Conservation (phyloP, 23 tunicate species). For the Trididemnum nubilum region DNA sequence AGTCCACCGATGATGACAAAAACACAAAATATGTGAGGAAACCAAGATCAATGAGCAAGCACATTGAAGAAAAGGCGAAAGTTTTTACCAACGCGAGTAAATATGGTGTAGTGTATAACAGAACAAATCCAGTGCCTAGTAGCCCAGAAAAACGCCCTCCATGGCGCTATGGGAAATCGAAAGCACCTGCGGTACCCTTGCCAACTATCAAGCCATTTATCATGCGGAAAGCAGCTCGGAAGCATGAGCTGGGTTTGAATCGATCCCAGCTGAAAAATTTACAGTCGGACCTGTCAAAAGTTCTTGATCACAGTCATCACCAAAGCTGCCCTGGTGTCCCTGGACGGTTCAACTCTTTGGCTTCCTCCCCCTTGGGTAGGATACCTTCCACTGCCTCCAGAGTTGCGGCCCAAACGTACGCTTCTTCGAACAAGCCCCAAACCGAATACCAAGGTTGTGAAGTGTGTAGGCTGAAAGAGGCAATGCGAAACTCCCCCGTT, state of each 20-base stretch:
- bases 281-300: constrained; percentile 57
- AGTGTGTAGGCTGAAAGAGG: constrained; percentile 78
- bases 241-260: constrained; percentile 73
- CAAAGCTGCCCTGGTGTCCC: constrained; percentile 50
- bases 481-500: constrained; percentile 71
- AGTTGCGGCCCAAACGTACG: constrained; percentile 36
- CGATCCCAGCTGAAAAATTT: constrained; percentile 59
- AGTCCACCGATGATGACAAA: neutral
- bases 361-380: constrained; percentile 57
- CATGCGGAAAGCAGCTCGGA: constrained; percentile 58
- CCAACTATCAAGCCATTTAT: constrained; percentile 70
- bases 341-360: constrained; percentile 9
- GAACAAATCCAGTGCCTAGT: constrained; percentile 24
- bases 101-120: constrained; percentile 47
- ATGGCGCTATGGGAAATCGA: constrained; percentile 59
- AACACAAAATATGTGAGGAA: neutral
- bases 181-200: constrained; percentile 42
- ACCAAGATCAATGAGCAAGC: constrained; percentile 45
- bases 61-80: constrained; percentile 60
- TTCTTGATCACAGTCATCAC: constrained; percentile 49
- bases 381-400: constrained; percentile 47
- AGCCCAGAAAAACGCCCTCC: constrained; percentile 54
- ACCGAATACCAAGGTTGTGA: constrained; percentile 78
- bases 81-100: constrained; percentile 44
- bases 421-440: constrained; percentile 55